These are phyloP conservation scores for Fratercula arctica DNA, from an alignment of 2,797 vertebrate species.

Conservation along the genomic window DNA sequence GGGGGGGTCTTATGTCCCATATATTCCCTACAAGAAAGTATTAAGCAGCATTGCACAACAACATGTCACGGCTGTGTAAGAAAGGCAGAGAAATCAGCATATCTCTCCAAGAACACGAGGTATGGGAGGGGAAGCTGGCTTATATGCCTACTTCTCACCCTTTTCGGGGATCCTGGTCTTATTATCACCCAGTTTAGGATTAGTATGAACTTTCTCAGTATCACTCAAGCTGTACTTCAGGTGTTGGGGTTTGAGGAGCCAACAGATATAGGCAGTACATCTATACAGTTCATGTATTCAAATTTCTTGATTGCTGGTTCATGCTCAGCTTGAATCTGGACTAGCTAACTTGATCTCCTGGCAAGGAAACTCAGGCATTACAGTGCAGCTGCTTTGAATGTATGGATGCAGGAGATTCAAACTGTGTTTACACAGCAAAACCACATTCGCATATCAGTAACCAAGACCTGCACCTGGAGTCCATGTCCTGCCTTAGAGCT, in stretches of 20 bases:
- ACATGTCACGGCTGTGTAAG: not conserved
- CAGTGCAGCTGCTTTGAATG: not conserved
- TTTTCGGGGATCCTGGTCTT: not conserved
- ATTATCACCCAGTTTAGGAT: not conserved
- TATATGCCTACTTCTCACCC: not conserved
- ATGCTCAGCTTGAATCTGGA: not conserved
- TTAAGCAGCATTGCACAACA: not conserved
- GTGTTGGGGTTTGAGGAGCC: not conserved
- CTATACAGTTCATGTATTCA: not conserved
- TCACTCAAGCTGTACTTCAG: not conserved
- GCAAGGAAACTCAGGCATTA: not conserved
- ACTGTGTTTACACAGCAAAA: not conserved
- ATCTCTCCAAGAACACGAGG: not conserved
- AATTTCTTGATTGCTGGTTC: not conserved
- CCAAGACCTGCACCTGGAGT: not conserved
- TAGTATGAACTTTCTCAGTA: not conserved
- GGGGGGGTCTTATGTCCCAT: not conserved
- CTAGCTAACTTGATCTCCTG: not conserved
- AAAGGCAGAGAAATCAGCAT: not conserved
- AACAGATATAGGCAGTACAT: not conserved
- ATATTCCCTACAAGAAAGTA: not conserved
- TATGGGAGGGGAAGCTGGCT: rapidly evolving
- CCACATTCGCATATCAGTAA: not conserved
- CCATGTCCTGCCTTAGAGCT: not conserved
- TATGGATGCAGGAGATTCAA: not conserved